Base-by-base conservation (phyloP, 2,113 vertebrate species). In the Ifrita kowaldi region DNA sequence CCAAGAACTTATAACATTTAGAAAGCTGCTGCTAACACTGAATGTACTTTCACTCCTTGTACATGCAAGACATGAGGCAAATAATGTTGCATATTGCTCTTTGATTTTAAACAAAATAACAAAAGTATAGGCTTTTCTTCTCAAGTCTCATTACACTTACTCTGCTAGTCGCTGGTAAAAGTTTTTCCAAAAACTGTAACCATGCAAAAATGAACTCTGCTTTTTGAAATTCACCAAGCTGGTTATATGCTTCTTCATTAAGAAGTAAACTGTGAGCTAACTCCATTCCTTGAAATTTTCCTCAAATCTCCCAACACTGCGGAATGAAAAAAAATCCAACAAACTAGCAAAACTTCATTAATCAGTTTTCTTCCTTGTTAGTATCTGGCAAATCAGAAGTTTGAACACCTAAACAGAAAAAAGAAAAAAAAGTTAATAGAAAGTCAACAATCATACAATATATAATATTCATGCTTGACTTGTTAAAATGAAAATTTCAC, bases 161-260 rank as follows among this genome's bases (percentile, higher is more conserved):
- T 98, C 96, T 97, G 91, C 97, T 98, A 9, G 98, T 97, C 86
- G 97, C 95, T 17, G 98, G 97, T 50, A 99, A 97, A 50, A 99
- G 98, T 67, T 98, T 99, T 97, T 99, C 98, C 96, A 99, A 98
- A 95, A 98, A 98, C 69, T 95, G 98, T 84, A 99, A 95, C 99
- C 99, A 99, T 49, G 99, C 98, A 46, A 99, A 99, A 96, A 98
- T 85, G 87, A 99, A 99, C 82, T 99, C 98, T 4, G 98, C 98
- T 91, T 98, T 98, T 96, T 99, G 98, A 90, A 98, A 98, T 86
- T 98, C 98, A 57, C 95, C 96, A 75, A 99, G 97, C 84, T 98
- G 98, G 64, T 49, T 97, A 90, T 91, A 98, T 0, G 33, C 97
- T 57, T 98, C 98, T 98, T 99, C 98, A 70, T 99, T 98, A 90